Evolutionary conservation across 2,888 invertebrate species (phyloP), one percentile per base, ranked within the genome.

Genomic region (Caenorhabditis imperialis): DNA sequence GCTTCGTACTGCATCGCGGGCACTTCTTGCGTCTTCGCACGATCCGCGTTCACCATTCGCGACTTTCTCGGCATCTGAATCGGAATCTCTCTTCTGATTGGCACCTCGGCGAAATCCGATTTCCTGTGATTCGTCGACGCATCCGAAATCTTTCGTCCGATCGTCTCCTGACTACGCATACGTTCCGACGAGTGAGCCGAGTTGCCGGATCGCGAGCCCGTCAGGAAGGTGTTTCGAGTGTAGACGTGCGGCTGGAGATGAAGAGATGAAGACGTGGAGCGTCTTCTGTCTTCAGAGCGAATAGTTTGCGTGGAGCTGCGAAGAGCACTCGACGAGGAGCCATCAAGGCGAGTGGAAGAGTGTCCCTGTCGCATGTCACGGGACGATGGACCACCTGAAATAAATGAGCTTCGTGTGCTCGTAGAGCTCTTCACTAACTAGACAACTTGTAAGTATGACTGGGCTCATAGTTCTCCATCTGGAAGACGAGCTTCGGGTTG

Each of bases 11-110:
- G 38, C 16, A 44, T 33, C 4, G 53, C 25, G 18, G 35, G 18
- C 0, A 71, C 62, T 38, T 71, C 71, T 27, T 71, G 71, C 3
- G 71, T 71, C 44, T 71, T 71, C 22, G 71, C 61, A 8, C 71
- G 20, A 18, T 37, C 20, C 6, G 30, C 22, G 1, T 30, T 10
- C 20, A 30, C 8, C 27, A 60, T 6, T 20, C 48, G 14, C 22
- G 30, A 18, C 12, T 42, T 50, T 30, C 20, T 33, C 8, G n/a
- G 18, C 18, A 18, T 45, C 0, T 12, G 14, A 33, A 55, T 57
- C 14, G 65, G 63, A 2, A 63, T 38, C 33, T 65, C 65, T 1
- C 16, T 12, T 1, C 30, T 50, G 33, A 45, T 44, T 5, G 62
- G 62, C 14, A 65, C 47, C 4, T 54, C 57, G 14, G 40, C 5